A percentile compares a stretch with the other conserved stretches of the same genome.
These are phyloP conservation scores for Emydura subglobosa DNA, from an alignment of 2,113 vertebrate genomes.

Conservation along the genomic window DNA sequence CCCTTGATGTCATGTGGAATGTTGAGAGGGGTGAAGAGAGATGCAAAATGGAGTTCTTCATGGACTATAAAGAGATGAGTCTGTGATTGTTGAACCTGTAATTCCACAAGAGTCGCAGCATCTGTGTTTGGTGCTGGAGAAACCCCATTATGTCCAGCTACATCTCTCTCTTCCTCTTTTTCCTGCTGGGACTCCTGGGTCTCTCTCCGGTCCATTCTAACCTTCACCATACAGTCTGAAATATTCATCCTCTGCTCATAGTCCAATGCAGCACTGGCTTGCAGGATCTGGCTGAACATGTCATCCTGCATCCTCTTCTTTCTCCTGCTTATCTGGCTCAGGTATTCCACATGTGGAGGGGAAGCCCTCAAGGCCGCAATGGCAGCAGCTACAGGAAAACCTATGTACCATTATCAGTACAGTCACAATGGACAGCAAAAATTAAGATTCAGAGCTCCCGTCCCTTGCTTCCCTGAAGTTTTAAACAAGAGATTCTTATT, in stretches of 20 bases:
- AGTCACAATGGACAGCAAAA: neutral
- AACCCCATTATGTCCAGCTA: neutral
- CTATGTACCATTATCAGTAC: neutral
- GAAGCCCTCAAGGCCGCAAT: no score
- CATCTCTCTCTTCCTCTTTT: neutral
- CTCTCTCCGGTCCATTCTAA: neutral
- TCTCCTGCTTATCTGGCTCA: no score
- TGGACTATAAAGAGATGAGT: neutral
- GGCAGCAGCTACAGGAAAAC: neutral
- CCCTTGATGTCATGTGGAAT: neutral
- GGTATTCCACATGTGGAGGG: no score
- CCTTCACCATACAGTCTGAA: neutral
- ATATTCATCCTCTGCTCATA: neutral
- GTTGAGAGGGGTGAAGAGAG: neutral
- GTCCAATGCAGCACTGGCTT: neutral
- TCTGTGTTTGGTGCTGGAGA: neutral
- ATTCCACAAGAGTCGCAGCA: neutral
- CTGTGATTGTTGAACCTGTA: neutral
- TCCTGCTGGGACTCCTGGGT: neutral
- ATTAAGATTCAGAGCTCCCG: neutral
- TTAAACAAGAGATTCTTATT: neutral
- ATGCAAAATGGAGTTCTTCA: neutral
- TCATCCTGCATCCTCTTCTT: neutral
- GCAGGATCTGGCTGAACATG: neutral
- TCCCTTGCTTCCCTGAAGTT: neutral